Evolutionary conservation across 53 echinoderm and acorn worm genomes (phyloP).

Genomic region (Echinarachnius parma): DNA sequence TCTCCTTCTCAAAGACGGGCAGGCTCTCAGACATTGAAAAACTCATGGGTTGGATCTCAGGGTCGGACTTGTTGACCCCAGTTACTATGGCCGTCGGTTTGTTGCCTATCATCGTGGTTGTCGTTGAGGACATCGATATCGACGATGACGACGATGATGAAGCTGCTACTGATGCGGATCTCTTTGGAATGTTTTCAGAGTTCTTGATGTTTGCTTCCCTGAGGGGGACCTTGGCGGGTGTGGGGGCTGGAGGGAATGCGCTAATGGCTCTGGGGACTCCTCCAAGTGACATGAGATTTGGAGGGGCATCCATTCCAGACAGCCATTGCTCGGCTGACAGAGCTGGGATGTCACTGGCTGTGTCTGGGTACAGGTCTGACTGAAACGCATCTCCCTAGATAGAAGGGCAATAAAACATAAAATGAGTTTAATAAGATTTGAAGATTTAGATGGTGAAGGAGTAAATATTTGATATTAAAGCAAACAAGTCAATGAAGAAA

Average conservation of each 20-base stretch:
- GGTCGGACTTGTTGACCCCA: constrained; percentile 34
- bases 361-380: constrained; percentile 83
- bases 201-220: constrained; percentile 44
- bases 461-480: no score
- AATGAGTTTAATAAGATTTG: neutral
- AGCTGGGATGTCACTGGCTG: constrained; percentile 62
- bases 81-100: constrained; percentile 38
- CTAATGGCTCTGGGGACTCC: constrained; percentile 48
- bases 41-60: constrained; percentile 19
- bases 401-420: neutral
- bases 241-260: constrained; percentile 41
- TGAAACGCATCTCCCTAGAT: constrained; percentile 77
- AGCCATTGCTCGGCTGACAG: constrained; percentile 84
- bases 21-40: constrained; percentile 13
- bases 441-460: no score
- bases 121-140: constrained; percentile 9
- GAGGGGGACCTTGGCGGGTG: constrained; percentile 38
- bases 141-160: constrained; percentile 21
- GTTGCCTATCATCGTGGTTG: constrained; percentile 38
- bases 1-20: constrained; percentile 28
- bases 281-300: constrained; percentile 66
- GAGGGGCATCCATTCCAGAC: constrained; percentile 65
- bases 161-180: constrained; percentile 6
- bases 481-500: no score
- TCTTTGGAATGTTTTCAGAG: constrained; percentile 32